phyloP scores from a whole-genome alignment of 2,113 vertebrate genomes.

The Aramus guarauna region DNA sequence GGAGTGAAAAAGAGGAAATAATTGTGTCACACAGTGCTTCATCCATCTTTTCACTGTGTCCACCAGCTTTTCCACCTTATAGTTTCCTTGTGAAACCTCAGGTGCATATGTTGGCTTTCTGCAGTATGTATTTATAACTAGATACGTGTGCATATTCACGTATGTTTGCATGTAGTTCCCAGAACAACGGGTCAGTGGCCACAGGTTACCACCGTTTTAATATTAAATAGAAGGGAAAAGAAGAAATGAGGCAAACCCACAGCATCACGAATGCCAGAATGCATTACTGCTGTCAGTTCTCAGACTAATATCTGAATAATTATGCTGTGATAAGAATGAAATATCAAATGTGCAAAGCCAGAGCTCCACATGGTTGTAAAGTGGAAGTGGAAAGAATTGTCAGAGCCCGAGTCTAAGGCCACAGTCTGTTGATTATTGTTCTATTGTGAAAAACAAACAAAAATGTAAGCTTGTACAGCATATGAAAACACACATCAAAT shows the following conservation, averaged over 20 bases:
- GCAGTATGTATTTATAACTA: not conserved
- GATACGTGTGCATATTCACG: accelerated
- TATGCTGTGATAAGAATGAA: not conserved
- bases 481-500: conserved; percentile 45
- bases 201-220: not conserved
- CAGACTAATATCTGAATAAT: not conserved
- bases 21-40: not conserved
- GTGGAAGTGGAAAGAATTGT: not conserved
- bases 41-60: not conserved
- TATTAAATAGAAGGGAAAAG: not conserved
- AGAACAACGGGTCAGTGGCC: not conserved
- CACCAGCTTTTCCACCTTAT: not conserved
- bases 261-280: not conserved
- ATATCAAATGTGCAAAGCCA: conserved; percentile 10
- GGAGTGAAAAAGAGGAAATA: not conserved
- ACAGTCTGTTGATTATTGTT: conserved; percentile 45
- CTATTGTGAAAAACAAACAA: conserved; percentile 48
- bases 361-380: not conserved
- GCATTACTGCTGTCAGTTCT: not conserved
- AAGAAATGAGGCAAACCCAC: not conserved
- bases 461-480: not conserved
- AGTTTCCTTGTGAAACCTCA: not conserved
- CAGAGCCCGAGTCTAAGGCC: conserved; percentile 5
- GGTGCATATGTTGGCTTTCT: not conserved
- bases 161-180: not conserved